A percentile compares a stretch with the other conserved stretches of the same genome.
Conservation (phyloP, 2,888 invertebrate genomes). For the Leucophenga montana region DNA sequence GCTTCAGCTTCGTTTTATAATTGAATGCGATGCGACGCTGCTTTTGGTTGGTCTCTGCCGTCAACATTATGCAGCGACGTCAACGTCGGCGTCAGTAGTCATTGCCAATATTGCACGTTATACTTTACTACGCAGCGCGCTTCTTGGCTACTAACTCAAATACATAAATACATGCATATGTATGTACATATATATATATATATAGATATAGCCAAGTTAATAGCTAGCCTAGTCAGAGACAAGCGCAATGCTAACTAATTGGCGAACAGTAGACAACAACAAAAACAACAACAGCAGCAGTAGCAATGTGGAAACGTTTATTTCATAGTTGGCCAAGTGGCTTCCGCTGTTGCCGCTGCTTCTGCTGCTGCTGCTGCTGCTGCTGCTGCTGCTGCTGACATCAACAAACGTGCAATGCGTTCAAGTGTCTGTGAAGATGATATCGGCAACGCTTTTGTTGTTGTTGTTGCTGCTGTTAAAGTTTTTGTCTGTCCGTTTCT, state of each 20-base stretch:
- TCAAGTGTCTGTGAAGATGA: slow-evolving; percentile 24
- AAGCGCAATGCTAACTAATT: slow-evolving; percentile 20
- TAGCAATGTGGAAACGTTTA: too few relatives aligned
- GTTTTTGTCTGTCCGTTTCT: slow-evolving; percentile 11
- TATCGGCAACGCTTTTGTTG: slow-evolving; percentile 15
- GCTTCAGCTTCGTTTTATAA: slow-evolving; percentile 29
- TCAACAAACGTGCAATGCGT: neutral
- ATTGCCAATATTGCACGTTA: slow-evolving; percentile 26
- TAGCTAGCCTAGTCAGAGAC: too few relatives aligned
- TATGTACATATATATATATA: too few relatives aligned
- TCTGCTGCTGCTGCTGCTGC: too few relatives aligned
- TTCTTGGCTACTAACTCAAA: slow-evolving; percentile 5
- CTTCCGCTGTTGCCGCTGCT: neutral
- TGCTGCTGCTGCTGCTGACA: neutral
- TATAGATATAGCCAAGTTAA: too few relatives aligned
- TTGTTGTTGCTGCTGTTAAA: neutral
- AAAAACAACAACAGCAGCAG: neutral
- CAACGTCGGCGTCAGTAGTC: slow-evolving; percentile 19
- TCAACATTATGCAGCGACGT: slow-evolving; percentile 4
- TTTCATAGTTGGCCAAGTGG: too few relatives aligned
- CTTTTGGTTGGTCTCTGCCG: slow-evolving; percentile 47
- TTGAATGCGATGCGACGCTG: slow-evolving; percentile 38
- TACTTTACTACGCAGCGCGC: slow-evolving; percentile 8
- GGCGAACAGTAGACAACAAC: slow-evolving; percentile 16
- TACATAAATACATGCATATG: neutral